Evolutionary conservation across 1,140 invertebrate species (phyloP), one percentile per base, ranked within the genome.

Genomic region (Formica exsecta): DNA sequence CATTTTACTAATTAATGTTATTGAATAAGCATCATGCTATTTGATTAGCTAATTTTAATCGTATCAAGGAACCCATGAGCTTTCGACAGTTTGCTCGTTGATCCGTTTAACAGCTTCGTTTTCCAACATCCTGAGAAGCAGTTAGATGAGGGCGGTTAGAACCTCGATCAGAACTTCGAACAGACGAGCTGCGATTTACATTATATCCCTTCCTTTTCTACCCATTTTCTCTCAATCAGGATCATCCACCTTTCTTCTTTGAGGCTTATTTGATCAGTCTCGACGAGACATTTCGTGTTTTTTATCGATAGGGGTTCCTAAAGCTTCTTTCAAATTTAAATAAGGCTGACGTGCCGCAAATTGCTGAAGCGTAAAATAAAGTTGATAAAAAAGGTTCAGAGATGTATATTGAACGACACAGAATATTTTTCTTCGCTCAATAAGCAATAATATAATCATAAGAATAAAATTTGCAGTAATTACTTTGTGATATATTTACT

Each of bases 231-330:
- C 74, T 76, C 87, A 81, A 89, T 89, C 80, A 51, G 25, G 38
- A 41, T 41, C 25, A 11, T 7, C 70, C 66, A 61, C 32, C 54
- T 85, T 57, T 38, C 75, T 70, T 22, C 62, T 83, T 83, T 83
- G 75, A 54, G 19, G 61, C 38, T 86, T 81, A 74, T 89, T 86
- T 86, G 83, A 89, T 89, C 83, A 71, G 76, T 73, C 74, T 70
- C 62, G 57, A 86, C 44, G 32, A 44, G 41, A 41, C 68, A 57
- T 81, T 81, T 89, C 76, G 75, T 76, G 77, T 88, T 75, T 75
- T 66, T 68, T 75, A 59, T 32, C 62, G 83, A 86, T 89, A 59
- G 84, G 44, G 36, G 29, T 22, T 36, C 8, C 61, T 64, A 48
- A 25, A 81, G 38, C 22, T 86, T 51, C 51, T 59, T 70, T 75